phyloP scores from a whole-genome alignment of 2,888 invertebrate species.

The Netelia melanura region DNA sequence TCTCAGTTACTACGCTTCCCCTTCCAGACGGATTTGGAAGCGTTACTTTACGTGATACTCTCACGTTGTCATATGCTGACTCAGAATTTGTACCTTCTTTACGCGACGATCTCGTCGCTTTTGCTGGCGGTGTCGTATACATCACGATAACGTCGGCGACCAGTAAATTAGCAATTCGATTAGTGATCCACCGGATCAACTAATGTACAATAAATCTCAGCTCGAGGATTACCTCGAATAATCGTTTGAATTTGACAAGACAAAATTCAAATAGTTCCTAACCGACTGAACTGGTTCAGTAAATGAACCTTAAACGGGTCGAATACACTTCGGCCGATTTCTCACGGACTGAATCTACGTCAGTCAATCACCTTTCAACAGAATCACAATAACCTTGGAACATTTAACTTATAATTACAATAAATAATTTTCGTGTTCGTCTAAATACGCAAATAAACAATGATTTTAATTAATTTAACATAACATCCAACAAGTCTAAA shows the following conservation, averaged over 20 bases:
- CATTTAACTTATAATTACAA: too few species aligned
- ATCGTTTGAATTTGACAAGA: too few species aligned
- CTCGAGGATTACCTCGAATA: not conserved
- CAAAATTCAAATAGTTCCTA: not conserved
- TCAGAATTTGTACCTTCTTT: not conserved
- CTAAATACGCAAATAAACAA: too few species aligned
- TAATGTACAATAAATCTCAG: not conserved
- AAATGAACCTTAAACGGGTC: too few species aligned
- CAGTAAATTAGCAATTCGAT: not conserved
- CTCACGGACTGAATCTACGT: too few species aligned
- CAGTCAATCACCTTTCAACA: not conserved
- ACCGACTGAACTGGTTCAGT: slow-evolving; percentile 12
- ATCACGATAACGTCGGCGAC: not conserved
- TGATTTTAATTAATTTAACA: too few species aligned
- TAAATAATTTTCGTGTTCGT: too few species aligned
- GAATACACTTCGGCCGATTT: too few species aligned
- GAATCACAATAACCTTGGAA: too few species aligned
- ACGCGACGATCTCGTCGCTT: slow-evolving; percentile 17
- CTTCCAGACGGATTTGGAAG: not conserved
- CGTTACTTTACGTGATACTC: not conserved
- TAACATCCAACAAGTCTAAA: too few species aligned
- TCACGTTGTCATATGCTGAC: not conserved
- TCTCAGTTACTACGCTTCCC: not conserved
- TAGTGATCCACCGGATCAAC: not conserved
- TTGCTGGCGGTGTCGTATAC: slow-evolving; percentile 5